Percentiles rank a stretch among this genome's conserved stretches.
Evolutionary conservation across 1,140 invertebrate species (phyloP).

Genomic region (Caenorhabditis briggsae): DNA sequence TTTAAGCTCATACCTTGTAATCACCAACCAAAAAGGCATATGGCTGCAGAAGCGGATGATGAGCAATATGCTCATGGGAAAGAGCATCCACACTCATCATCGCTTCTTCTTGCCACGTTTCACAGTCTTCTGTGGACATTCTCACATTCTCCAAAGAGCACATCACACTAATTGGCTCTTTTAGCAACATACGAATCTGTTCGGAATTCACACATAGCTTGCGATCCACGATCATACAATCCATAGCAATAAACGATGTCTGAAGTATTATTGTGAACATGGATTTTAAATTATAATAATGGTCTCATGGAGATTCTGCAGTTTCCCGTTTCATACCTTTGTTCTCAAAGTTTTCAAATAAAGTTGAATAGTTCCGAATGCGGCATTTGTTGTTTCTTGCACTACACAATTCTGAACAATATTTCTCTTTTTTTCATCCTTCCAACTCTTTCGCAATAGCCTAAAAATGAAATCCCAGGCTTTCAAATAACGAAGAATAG

Average conservation of each 20-base stretch:
- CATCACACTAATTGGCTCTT: conserved; percentile 26
- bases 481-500: too few species aligned
- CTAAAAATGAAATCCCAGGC: not conserved
- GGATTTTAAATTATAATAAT: not conserved
- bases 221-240: conserved; percentile 32
- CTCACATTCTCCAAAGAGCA: conserved; percentile 17
- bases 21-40: conserved; percentile 13
- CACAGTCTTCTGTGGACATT: conserved; percentile 24
- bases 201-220: conserved; percentile 37
- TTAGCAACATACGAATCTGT: conserved; percentile 7
- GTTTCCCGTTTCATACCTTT: conserved; percentile 13
- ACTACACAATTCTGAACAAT: conserved; percentile 46
- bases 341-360: conserved; percentile 33
- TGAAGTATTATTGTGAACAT: not conserved
- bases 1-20: conserved; percentile 5
- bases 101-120: conserved; percentile 44
- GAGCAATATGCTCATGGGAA: not conserved
- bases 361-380: conserved; percentile 7
- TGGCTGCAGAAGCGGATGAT: not conserved
- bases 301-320: too few species aligned
- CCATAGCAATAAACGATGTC: not conserved
- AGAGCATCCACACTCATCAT: conserved; percentile 41
- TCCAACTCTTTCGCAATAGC: conserved; percentile 16
- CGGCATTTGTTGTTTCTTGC: conserved; percentile 33
- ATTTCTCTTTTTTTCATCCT: conserved; percentile 16